phyloP scores from a whole-genome alignment of 2,797 vertebrate genomes.

The Trematomus bernacchii region DNA sequence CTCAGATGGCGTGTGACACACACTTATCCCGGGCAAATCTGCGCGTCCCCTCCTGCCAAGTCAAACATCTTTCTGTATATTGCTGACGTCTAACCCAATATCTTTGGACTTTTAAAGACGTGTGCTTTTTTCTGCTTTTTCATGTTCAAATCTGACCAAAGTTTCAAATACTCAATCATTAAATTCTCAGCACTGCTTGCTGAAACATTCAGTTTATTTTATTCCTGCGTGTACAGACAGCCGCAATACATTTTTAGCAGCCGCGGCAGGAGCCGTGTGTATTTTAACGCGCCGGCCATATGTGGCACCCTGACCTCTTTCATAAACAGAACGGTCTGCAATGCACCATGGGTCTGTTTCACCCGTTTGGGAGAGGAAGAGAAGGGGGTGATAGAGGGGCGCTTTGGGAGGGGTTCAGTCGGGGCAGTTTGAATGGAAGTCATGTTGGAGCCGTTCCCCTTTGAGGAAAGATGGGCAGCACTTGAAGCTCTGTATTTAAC shows the following conservation, averaged over 20 bases:
- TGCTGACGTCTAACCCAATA: constrained; percentile 84
- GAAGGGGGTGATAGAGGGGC: constrained; percentile 43
- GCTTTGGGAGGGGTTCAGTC: constrained; percentile 59
- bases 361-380: constrained; percentile 64
- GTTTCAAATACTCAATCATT: constrained; percentile 87
- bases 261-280: constrained; percentile 84
- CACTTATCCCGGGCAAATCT: constrained; percentile 83
- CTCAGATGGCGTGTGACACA: constrained; percentile 83
- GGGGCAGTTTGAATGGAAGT: constrained; percentile 70
- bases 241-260: constrained; percentile 87
- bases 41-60: constrained; percentile 76
- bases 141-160: constrained; percentile 81
- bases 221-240: constrained; percentile 87
- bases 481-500: constrained; percentile 77
- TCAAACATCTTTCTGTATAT: constrained; percentile 84
- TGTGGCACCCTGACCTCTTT: constrained; percentile 86
- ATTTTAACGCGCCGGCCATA: constrained; percentile 86
- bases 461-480: constrained; percentile 78
- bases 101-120: constrained; percentile 78
- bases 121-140: constrained; percentile 74
- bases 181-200: constrained; percentile 82
- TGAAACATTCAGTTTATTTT: constrained; percentile 88
- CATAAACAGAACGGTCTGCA: constrained; percentile 84
- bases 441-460: constrained; percentile 71
- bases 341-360: constrained; percentile 71